Conservation (phyloP, 2,797 vertebrate genomes). For the Rhinogobio ventralis region DNA sequence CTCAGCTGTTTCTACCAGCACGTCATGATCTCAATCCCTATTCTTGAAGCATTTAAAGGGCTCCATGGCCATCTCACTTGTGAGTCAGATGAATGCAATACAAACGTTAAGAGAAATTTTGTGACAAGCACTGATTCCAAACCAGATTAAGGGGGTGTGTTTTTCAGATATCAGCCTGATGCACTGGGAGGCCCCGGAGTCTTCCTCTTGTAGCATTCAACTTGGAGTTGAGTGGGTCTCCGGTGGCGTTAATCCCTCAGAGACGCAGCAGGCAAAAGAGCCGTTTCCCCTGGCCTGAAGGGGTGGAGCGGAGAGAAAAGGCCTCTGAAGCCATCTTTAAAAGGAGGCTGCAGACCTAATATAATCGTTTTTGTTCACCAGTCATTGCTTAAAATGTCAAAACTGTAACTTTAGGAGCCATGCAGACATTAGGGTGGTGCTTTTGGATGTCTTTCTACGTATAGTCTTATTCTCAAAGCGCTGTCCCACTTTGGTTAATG, state of each 20-base stretch:
- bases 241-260: slow-evolving; percentile 56
- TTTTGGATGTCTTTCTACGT: slow-evolving; percentile 22
- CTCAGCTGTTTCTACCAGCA: not conserved
- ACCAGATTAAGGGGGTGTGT: slow-evolving; percentile 14
- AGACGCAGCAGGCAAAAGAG: slow-evolving; percentile 51
- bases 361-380: slow-evolving; percentile 58
- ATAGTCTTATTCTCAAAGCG: not conserved
- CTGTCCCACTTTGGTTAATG: not conserved
- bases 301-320: slow-evolving; percentile 20
- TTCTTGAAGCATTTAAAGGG: slow-evolving; percentile 1
- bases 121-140: slow-evolving; percentile 45
- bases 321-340: slow-evolving; percentile 54
- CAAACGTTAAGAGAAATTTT: slow-evolving; percentile 17
- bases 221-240: slow-evolving; percentile 47
- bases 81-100: slow-evolving; percentile 41
- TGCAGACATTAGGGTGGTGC: not conserved
- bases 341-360: slow-evolving; percentile 47
- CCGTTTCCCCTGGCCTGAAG: slow-evolving; percentile 30
- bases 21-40: not conserved
- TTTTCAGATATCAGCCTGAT: slow-evolving; percentile 34
- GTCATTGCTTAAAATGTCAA: slow-evolving; percentile 48
- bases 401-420: slow-evolving; percentile 18
- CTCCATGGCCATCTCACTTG: slow-evolving; percentile 16
- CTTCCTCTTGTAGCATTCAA: slow-evolving; percentile 34
- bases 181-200: slow-evolving; percentile 1